Conservation (phyloP, 2,797 vertebrate species). For the Pantherophis alleghaniensis region DNA sequence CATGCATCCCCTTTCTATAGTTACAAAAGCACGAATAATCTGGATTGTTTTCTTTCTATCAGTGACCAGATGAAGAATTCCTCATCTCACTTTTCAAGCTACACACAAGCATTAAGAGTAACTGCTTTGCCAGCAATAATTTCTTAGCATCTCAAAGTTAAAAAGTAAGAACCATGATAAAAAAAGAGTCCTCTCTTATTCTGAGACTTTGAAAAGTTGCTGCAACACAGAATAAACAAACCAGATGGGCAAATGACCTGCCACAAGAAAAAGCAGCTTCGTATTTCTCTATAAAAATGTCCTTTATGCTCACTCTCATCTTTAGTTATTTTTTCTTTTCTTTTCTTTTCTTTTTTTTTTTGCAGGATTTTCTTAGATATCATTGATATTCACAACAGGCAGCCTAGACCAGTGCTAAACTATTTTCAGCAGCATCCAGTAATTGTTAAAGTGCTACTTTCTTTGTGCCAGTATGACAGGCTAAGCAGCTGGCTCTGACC, state of each 20-base stretch:
- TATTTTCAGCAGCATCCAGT: constrained; percentile 10
- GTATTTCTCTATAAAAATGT: not conserved
- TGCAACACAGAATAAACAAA: not conserved
- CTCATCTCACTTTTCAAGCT: not conserved
- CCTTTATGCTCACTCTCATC: not conserved
- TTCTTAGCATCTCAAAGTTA: not conserved
- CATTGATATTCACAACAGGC: not conserved
- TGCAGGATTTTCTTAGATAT: not conserved
- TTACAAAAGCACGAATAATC: not conserved
- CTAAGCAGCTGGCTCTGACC: constrained; percentile 21
- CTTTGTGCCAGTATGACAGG: constrained; percentile 15
- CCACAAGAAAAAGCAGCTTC: not conserved
- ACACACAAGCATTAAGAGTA: not conserved
- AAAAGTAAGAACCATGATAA: not conserved
- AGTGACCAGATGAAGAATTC: not conserved
- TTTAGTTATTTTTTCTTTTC: not conserved
- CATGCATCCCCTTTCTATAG: not conserved
- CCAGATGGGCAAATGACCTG: not conserved
- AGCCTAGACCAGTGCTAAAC: not conserved
- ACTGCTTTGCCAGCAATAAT: not conserved
- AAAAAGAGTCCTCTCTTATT: not conserved
- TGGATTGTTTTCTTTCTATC: not conserved
- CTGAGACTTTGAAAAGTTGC: not conserved
- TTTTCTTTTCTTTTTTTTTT: no score
- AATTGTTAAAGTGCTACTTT: constrained; percentile 26